phyloP scores from a whole-genome alignment of 23 tunicate genomes.

The Styela clava region DNA sequence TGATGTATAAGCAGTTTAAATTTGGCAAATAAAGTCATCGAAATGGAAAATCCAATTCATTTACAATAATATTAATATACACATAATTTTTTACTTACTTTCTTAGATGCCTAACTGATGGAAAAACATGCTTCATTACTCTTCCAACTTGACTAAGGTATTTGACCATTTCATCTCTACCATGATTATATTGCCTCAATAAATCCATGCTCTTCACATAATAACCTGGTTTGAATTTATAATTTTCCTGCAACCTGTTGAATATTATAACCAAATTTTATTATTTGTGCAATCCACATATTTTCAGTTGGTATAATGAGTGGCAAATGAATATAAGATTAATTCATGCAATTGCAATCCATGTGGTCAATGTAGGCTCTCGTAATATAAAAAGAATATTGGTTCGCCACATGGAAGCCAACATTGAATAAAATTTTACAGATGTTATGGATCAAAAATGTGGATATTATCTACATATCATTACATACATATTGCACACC shows the following conservation, averaged over 20 bases:
- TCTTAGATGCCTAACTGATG: conserved; percentile 59
- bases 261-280: background rate
- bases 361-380: background rate
- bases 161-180: conserved; percentile 43
- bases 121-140: conserved; percentile 70
- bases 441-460: no score
- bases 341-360: no score
- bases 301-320: background rate
- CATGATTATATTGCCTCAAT: conserved; percentile 56
- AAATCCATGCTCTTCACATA: conserved; percentile 64
- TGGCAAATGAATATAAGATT: no score
- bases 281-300: background rate
- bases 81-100: conserved; percentile 25
- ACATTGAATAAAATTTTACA: no score
- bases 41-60: no score
- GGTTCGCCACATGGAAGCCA: no score
- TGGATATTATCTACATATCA: no score
- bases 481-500: no score
- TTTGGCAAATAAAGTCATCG: no score
- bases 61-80: no score
- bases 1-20: no score
- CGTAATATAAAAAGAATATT: background rate
- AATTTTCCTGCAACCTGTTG: conserved; percentile 60
- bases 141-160: conserved; percentile 78
- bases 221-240: conserved; percentile 61